These are phyloP conservation scores for Acinonyx jubatus DNA, from an alignment of 2,113 vertebrate genomes.

Conservation along the genomic window DNA sequence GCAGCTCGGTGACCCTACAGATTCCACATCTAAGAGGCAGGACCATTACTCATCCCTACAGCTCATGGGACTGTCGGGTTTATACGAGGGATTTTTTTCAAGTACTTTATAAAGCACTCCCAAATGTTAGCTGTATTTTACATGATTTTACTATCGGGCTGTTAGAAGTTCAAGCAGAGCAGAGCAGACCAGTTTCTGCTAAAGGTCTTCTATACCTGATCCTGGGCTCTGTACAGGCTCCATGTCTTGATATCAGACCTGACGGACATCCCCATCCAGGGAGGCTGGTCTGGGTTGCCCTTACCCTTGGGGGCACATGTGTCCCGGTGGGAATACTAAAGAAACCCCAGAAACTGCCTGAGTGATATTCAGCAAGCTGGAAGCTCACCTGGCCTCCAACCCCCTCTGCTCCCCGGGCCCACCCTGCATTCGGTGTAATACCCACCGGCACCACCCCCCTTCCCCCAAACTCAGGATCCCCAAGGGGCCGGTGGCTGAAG, in stretches of 20 bases:
- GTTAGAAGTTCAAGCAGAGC: neutral
- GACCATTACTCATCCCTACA: neutral
- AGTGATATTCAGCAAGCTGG: neutral
- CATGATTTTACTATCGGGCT: constrained; percentile 47
- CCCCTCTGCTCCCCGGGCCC: neutral
- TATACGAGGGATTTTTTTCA: constrained; percentile 55
- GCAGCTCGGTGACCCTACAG: neutral
- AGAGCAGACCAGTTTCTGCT: neutral
- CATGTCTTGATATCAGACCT: neutral
- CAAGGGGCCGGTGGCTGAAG: neutral
- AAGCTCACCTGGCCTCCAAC: neutral
- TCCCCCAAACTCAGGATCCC: neutral
- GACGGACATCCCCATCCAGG: neutral
- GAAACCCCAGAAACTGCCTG: neutral
- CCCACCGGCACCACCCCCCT: neutral
- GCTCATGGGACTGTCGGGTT: neutral
- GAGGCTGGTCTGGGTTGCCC: neutral
- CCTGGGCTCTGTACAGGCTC: neutral
- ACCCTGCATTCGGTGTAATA: neutral
- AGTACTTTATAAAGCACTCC: constrained; percentile 60
- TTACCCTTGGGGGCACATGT: neutral
- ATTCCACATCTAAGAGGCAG: neutral
- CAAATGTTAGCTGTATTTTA: constrained; percentile 54
- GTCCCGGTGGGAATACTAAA: neutral
- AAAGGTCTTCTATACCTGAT: neutral